Evolutionary conservation across 2,797 vertebrate genomes (phyloP), one percentile per base, ranked within the genome.

Genomic region (Clarias fuscus): DNA sequence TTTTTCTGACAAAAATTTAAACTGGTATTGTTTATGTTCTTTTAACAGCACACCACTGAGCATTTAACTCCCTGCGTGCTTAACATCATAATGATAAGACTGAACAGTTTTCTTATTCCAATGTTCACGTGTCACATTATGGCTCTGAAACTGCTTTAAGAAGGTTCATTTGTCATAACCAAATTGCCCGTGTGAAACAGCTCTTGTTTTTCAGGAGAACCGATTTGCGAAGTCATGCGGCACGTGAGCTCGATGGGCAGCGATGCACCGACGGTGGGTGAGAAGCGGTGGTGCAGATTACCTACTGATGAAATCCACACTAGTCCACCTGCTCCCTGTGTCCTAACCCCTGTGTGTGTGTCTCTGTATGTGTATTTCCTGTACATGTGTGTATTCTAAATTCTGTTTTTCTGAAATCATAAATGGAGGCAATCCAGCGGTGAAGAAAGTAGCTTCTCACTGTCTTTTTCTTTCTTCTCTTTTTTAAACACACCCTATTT

Each of bases 221-320:
- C 20, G 56, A 79, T 87, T 84, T 71, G 58, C 0, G 14, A 37
- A 40, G 65, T 59, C 59, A 67, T 62, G 64, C 58, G 68, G 27
- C 6, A 33, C 70, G 30, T 71, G 30, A 13, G 24, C 5, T 22
- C 53, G 24, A 62, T 65, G 85, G 86, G 72, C 78, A 77, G 67
- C 62, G 72, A 62, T 56, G 71, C 84, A 71, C 81, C 68, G 70
- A 43, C 48, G 58, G 27, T 58, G 85, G 77, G 72, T 75, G 84
- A 65, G 61, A 65, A 62, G 61, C 70, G 48, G 14, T 37, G 82
- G 71, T 30, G 75, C 68, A 85, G 40, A 89, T 85, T 83, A 86
- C n/a, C 6, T 68, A 14, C n/a, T 87, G 89, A 88, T 90, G 80
- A 88, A 87, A 86, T 75, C 59, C 77, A 86, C 77, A 86, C 77